Evolutionary conservation across 2,888 invertebrate genomes (phyloP), one percentile per base, ranked within the genome.

Genomic region (Myathropa florea): DNA sequence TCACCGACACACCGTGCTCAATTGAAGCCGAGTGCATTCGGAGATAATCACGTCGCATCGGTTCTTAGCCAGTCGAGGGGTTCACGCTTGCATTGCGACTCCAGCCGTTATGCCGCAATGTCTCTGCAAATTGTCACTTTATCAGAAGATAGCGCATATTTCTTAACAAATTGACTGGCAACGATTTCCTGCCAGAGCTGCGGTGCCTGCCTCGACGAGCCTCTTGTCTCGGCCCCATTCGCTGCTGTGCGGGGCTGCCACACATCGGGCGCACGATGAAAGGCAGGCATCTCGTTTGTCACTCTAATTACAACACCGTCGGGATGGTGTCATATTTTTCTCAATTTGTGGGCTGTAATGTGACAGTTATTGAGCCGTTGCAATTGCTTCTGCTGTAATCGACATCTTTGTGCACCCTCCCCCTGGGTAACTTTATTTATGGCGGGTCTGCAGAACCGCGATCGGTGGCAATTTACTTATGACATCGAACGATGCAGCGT

Each of bases 231-330:
- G 28, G 6, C 30, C 10, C 30, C n/a, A n/a, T n/a, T n/a, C n/a
- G n/a, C n/a, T n/a, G n/a, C n/a, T n/a, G n/a, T n/a, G n/a, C n/a
- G n/a, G n/a, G 9, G 4, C 9, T 7, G 33, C 6, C 33, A 10
- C 33, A 33, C 33, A 33, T 10, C 18, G n/a, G n/a, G 46, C 4
- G 46, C 46, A 18, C 46, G 46, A 18, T 46, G 46, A 46, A 18
- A 46, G 46, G 18, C 46, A 46, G 46, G 18, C 46, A 18, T 18
- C 46, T 46, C 46, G 60, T 59, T 24, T 57, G 21, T 64, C 46
- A 59, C 24, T 79, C 73, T 68, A 73, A 73, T 83, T 79, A 70
- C 83, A 83, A 64, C 59, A 83, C 63, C 33, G 39, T 68, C 26
- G 33, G 46, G 79, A 59, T 57, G 61, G 68, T 79, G 68, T 70